Base-by-base conservation (phyloP, 2,797 vertebrate species). In the Cossypha heuglini region DNA sequence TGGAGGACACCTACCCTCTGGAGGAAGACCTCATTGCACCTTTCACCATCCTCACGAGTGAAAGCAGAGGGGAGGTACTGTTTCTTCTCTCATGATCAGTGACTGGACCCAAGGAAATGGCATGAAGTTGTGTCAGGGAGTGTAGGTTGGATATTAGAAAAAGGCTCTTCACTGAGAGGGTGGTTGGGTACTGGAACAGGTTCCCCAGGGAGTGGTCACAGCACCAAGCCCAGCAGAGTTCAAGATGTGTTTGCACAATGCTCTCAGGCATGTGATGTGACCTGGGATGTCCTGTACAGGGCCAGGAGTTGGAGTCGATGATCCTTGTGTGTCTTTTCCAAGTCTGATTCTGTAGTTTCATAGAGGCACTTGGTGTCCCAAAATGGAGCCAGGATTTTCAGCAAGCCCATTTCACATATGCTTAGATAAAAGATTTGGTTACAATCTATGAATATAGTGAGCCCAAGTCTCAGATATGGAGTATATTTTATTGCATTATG, bases 51-150 rank as follows among this genome's bases (percentile, higher is more conserved):
- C 46, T 67, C 46, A 33, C 0, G 0, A 68, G 9, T 29, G 22
- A 51, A 67, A 51, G 54, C 45, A 67, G 37, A 67, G 22, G 28
- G 16, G 29, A 46, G 19, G 33, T 45, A 20, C 16, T 20, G 13
- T n/a, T 45, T 52, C 62, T 37, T 68, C 28, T 76, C 38, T 29
- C 45, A 38, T 4, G 28, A 38, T 22, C 38, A 61, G 28, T 38
- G n/a, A 45, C 28, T 3, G 3, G 28, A 61, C 13, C 8, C 0
- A 0, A 76, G 24, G 46, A 52, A 85, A 59, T 1, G 7, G 46
- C 29, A 29, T 25, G 16, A 68, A 85, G 16, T n/a, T 38, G 28
- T 38, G 29, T 20, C 1, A 0, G 33, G 29, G 16, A 68, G 11
- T n/a, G 16, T 9, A 68, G 13, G 13, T 5, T 52, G 38, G 20